Base-by-base conservation (phyloP, 2,113 vertebrate genomes). In the Passerina amoena region DNA sequence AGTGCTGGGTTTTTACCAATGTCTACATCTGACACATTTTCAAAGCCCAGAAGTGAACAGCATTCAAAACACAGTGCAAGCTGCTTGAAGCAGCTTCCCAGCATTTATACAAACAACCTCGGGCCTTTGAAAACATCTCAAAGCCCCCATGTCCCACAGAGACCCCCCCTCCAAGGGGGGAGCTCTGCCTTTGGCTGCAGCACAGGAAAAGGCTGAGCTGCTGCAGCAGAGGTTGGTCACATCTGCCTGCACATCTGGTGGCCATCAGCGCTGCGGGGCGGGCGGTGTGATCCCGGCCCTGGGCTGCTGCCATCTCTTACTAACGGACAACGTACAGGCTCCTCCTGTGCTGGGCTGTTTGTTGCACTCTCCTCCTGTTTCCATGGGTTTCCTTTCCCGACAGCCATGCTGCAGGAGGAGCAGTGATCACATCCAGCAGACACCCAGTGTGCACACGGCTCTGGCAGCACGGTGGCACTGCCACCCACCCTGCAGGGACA, bases 181-280 rank as follows among this genome's bases (percentile, higher is more conserved):
- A 88, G 85, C 71, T 51, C 33, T 90, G 71, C 51, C 22, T 15
- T 64, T 88, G 75, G 83, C 94, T 25, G 40, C 38, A 75, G 91
- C 70, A 65, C 88, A 96, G 96, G 92, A 95, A 94, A 28, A 84
- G 83, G 27, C 59, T 71, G 88, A 50, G 7, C 24, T 92, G 92
- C 59, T 82, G 82, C 65, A 75, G 82, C 61, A 57, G 91, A 82
- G 86, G 85, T 97, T 95, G 87, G 70, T 92, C 88, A 94, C 82
- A 81, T 87, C 53, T 76, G 86, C 87, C 48, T 53, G 50, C 92
- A 80, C 96, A 96, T 96, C 97, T 97, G 97, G 31, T 76, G 71
- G 35, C 47, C 63, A 9, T 96, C 97, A 97, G 82, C 7, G 2
- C 81, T 73, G 2, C 2, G 3, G 45, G 88, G 44, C 38, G 85